Evolutionary conservation across 2,888 invertebrate species (phyloP).

Genomic region (Tridacna gigas): DNA sequence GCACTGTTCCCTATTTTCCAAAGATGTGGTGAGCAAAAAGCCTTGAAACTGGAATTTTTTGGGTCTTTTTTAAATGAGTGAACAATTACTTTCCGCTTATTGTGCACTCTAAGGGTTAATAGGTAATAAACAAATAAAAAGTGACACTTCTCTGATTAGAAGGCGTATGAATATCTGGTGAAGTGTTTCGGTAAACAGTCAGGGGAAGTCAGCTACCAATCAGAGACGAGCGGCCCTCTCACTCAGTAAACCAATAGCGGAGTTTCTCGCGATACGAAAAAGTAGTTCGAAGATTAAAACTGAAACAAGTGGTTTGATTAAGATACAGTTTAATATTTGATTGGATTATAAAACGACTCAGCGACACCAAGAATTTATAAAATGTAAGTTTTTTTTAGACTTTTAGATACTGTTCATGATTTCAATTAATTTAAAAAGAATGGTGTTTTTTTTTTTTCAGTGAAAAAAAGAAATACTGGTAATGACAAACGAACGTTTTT

Average conservation of each 20-base stretch:
- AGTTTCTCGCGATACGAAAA: conserved; percentile 5
- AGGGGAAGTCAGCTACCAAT: conserved; percentile 55
- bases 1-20: too few species aligned
- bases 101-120: not conserved
- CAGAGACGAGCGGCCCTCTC: conserved; percentile 40
- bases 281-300: conserved; percentile 7
- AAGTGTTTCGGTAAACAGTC: conserved; percentile 33
- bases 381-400: conserved; percentile 17
- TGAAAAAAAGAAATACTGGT: too few species aligned
- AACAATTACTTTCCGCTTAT: too few species aligned
- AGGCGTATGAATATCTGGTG: conserved; percentile 33
- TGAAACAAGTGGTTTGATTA: conserved; percentile 18
- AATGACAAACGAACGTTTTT: too few species aligned
- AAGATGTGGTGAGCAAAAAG: too few species aligned
- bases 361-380: not conserved
- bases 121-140: conserved; percentile 41
- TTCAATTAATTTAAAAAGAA: too few species aligned
- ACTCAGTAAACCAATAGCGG: conserved; percentile 29
- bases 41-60: too few species aligned
- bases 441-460: too few species aligned
- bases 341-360: conserved; percentile 6
- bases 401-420: not conserved
- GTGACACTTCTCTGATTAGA: conserved; percentile 58
- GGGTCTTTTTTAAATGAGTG: too few species aligned
- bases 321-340: conserved; percentile 4